These are phyloP conservation scores for Lagorchestes hirsutus DNA, from an alignment of 2,797 vertebrate species.

Conservation along the genomic window DNA sequence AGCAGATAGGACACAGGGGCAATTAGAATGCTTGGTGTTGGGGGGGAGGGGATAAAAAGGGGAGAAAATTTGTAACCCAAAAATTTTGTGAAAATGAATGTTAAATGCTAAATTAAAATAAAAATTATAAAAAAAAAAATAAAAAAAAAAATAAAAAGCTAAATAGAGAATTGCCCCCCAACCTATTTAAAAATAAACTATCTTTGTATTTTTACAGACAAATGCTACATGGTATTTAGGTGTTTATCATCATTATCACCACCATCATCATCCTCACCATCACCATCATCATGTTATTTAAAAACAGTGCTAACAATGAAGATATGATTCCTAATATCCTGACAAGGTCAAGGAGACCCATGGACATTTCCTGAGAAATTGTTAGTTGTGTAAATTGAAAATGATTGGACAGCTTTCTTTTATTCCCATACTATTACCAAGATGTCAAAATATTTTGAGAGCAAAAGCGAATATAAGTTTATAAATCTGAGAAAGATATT, in stretches of 20 bases:
- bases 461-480: conserved; percentile 45
- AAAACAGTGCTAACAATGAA: conserved; percentile 23
- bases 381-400: conserved; percentile 33
- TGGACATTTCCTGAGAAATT: conserved; percentile 47
- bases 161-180: neutral
- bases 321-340: conserved; percentile 16
- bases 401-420: conserved; percentile 33
- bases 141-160: no score
- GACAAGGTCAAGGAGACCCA: conserved; percentile 27
- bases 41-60: no score
- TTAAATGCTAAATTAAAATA: no score
- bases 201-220: conserved; percentile 2
- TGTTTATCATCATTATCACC: neutral
- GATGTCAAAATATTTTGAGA: conserved; percentile 32
- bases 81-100: no score
- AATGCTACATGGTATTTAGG: neutral
- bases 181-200: conserved; percentile 19
- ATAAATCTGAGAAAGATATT: conserved; percentile 25
- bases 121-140: no score
- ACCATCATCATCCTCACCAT: neutral
- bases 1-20: no score
- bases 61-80: no score
- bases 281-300: neutral
- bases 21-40: no score
- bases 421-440: conserved; percentile 22